phyloP scores from a whole-genome alignment of 2,888 invertebrate genomes.

The Chirona hameri region DNA sequence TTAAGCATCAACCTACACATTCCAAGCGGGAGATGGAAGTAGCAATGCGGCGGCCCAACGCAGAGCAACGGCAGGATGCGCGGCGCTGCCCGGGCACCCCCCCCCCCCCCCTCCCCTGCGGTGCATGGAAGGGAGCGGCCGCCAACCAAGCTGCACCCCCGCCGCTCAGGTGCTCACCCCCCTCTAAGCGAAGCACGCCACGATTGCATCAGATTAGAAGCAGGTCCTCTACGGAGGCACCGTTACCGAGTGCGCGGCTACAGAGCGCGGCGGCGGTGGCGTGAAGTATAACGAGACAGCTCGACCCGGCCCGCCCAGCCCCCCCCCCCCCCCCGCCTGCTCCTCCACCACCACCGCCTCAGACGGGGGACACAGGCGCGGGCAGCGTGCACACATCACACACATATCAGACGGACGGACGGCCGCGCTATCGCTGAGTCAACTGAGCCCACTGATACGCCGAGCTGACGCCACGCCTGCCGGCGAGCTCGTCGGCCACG shows the following conservation, averaged over 20 bases:
- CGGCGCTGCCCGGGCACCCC: not conserved
- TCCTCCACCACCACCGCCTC: not conserved
- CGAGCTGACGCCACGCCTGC: not conserved
- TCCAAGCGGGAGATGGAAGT: not conserved
- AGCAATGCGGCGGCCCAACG: not conserved
- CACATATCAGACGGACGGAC: no score
- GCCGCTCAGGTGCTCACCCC: not conserved
- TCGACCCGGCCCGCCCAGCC: not conserved
- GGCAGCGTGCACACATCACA: not conserved
- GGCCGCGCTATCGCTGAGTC: no score
- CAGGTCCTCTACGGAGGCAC: not conserved
- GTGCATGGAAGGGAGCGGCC: not conserved
- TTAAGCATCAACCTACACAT: conserved; percentile 12
- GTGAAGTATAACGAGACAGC: no score
- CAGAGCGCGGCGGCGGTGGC: not conserved
- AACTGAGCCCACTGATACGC: no score
- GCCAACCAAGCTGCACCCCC: not conserved
- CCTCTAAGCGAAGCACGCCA: not conserved
- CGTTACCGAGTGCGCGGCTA: not conserved
- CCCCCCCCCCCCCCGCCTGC: not conserved
- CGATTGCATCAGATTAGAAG: not conserved
- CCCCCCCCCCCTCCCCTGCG: not conserved
- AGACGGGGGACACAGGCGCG: not conserved
- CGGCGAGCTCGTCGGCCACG: not conserved
- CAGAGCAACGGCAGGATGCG: not conserved